Conservation (phyloP, 2,113 vertebrate genomes). For the Strix uralensis region DNA sequence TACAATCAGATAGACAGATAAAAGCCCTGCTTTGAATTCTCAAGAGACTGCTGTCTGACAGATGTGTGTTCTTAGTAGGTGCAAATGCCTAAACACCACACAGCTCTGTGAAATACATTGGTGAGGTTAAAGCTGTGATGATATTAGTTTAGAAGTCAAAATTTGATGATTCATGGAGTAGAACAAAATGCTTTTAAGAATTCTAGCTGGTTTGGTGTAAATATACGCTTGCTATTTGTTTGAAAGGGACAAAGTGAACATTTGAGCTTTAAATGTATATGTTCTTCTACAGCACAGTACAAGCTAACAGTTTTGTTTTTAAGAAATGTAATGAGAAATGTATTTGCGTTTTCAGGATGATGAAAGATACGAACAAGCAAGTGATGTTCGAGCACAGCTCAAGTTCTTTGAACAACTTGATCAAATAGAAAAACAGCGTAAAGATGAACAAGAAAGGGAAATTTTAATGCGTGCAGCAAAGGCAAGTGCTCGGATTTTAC, state of each 20-base stretch:
- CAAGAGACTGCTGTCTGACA: background rate
- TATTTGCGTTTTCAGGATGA: constrained; percentile 80
- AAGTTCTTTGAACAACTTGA: constrained; percentile 97
- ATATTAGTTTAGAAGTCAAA: constrained; percentile 41
- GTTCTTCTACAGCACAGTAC: background rate
- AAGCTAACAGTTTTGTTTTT: constrained; percentile 15
- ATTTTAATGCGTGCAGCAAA: constrained; percentile 94
- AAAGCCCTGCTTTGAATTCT: background rate
- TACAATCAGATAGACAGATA: background rate
- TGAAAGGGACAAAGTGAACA: constrained; percentile 42
- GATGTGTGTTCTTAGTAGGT: constrained; percentile 22
- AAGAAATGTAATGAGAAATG: background rate
- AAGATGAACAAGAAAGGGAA: constrained; percentile 92
- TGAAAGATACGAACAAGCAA: constrained; percentile 86
- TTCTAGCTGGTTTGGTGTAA: constrained; percentile 22
- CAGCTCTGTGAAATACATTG: background rate
- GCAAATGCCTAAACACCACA: constrained; percentile 4
- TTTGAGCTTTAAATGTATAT: constrained; percentile 1
- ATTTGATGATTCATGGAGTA: constrained; percentile 34
- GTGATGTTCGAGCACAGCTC: constrained; percentile 90
- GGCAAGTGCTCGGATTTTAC: constrained; percentile 73
- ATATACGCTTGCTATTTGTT: constrained; percentile 13
- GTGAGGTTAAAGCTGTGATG: constrained; percentile 29
- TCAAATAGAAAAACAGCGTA: constrained; percentile 92
- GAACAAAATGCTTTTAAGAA: constrained; percentile 42